Base-by-base conservation (phyloP, 2,113 vertebrate species). In the Arizona elegans region DNA sequence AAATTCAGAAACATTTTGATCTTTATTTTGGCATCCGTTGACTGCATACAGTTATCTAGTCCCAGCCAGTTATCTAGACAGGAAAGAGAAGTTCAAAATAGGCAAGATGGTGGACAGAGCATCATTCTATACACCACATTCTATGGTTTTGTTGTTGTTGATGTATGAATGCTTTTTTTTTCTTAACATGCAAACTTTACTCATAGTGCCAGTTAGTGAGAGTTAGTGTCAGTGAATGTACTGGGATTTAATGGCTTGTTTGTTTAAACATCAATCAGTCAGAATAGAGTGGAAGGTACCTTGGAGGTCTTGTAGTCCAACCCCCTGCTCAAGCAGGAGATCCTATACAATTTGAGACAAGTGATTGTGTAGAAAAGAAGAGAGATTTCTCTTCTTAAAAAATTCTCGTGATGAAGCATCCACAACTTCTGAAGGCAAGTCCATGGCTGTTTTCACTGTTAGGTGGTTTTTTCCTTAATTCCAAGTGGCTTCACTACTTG, bases 11-110 rank as follows among this genome's bases (percentile, higher is more conserved):
- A 53, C 5, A 93, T 86, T 95, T 96, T 94, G 94, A 89, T 1
- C 58, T 94, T 96, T 90, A 94, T 59, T 95, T 95, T 95, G 96
- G 24, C 65, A 23, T 94, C 93, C 33, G 75, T 70, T 90, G 56
- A 93, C 93, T 52, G 93, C 94, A 10, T 29, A 5, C 8, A 52
- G 91, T 91, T 89, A 91, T 88, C 89, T 92, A 93, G 87, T 19
- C 33, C 75, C 33, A 81, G 7, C 33, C 33, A 21, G 8, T 38
- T 81, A 19, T 43, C 75, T 21, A 21, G 33, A 8, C 75, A 43
- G 3, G 75, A 43, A 43, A 81, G 17, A 81, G 75, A 15, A 43
- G 33, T 81, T 81, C 75, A 81, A 43, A 81, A 21, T 38, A 43
- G 17, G 33, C 8, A 43, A 43, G 33, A 43, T 43, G n/a, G 33